These are phyloP conservation scores for Sceloporus tristichus DNA, from an alignment of 2,113 vertebrate genomes.

Conservation along the genomic window DNA sequence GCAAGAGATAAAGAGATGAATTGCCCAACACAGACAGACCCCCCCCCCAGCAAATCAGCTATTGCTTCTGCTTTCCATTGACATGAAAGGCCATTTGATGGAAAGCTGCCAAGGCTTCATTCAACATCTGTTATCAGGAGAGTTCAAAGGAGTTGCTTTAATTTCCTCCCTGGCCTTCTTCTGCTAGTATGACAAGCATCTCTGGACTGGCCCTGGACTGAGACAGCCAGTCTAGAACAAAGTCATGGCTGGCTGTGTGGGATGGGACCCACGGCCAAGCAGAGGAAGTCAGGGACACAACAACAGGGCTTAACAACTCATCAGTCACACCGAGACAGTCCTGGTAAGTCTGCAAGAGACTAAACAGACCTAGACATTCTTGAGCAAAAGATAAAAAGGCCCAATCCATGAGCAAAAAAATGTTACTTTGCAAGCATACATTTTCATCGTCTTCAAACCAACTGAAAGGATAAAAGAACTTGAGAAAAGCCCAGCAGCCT, in stretches of 20 bases:
- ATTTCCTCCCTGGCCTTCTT: slow-evolving; percentile 20
- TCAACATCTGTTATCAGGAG: slow-evolving; percentile 8
- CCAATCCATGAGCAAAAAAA: too few species aligned
- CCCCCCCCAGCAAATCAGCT: neutral
- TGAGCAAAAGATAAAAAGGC: neutral
- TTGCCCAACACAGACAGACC: too few species aligned
- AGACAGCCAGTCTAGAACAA: too few species aligned
- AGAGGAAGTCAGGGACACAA: too few species aligned
- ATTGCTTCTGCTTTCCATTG: neutral
- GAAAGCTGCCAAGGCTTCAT: neutral
- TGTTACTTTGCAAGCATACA: neutral
- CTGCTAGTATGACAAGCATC: neutral
- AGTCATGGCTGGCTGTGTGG: neutral
- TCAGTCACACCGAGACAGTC: neutral
- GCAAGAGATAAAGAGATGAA: neutral
- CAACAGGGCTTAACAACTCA: too few species aligned
- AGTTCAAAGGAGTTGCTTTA: slow-evolving; percentile 18
- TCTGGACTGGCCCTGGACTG: neutral
- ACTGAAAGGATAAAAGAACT: neutral
- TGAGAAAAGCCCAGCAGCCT: neutral
- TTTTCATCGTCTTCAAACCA: neutral
- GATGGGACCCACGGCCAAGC: too few species aligned
- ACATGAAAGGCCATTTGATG: neutral
- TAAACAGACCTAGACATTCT: neutral
- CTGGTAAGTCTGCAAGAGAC: too few species aligned